Conservation (phyloP, 2,888 invertebrate species). For the Lomographa bimaculata region DNA sequence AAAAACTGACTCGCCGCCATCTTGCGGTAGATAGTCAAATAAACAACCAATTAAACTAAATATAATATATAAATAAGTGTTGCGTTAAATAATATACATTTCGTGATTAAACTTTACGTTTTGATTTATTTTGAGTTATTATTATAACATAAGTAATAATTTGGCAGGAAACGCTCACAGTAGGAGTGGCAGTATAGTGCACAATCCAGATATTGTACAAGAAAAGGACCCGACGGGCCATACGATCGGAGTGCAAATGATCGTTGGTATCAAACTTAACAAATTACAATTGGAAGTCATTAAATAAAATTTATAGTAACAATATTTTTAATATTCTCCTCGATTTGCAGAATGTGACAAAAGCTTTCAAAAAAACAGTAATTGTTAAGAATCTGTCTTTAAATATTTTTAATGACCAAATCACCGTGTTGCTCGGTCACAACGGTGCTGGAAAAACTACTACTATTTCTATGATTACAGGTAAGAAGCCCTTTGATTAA, state of each 20-base stretch:
- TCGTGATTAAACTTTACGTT: too few species aligned
- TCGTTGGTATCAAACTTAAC: constrained; percentile 55
- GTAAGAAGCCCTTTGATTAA: constrained; percentile 44
- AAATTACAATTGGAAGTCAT: too few species aligned
- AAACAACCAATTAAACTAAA: too few species aligned
- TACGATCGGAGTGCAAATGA: constrained; percentile 73
- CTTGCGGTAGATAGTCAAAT: too few species aligned
- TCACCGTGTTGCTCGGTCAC: constrained; percentile 93
- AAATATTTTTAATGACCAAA: constrained; percentile 93
- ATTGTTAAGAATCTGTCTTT: constrained; percentile 88
- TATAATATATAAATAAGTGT: too few species aligned
- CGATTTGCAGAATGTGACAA: constrained; percentile 84
- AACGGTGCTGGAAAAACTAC: constrained; percentile 94
- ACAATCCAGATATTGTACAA: constrained; percentile 46
- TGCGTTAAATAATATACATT: too few species aligned
- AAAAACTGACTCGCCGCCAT: too few species aligned
- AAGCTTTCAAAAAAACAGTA: constrained; percentile 81
- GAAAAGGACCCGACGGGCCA: constrained; percentile 77
- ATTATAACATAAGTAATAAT: too few species aligned
- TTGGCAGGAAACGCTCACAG: too few species aligned
- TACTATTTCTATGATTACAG: constrained; percentile 88
- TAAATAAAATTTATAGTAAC: too few species aligned
- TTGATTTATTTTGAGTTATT: too few species aligned
- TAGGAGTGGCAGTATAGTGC: constrained; percentile 31
- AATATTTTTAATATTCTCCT: too few species aligned